phyloP scores from a whole-genome alignment of 1,140 invertebrate genomes.

The Drosophila seguyi region DNA sequence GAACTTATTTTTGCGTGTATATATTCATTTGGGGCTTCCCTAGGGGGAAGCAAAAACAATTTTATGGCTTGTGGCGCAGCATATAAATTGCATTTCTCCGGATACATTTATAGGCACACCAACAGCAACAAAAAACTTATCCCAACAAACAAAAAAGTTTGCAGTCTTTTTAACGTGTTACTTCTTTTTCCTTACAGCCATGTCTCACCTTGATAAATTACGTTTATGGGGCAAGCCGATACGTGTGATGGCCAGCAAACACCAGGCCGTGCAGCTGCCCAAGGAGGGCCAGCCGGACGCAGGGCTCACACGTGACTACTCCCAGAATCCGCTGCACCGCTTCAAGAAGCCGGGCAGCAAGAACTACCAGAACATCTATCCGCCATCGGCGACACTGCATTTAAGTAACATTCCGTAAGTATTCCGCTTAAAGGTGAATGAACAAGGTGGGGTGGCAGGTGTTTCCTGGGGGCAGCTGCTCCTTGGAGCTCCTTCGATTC shows the following conservation, averaged over 20 bases:
- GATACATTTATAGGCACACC: slow-evolving; percentile 42
- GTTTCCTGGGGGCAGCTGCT: not conserved
- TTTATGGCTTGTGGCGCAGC: slow-evolving; percentile 66
- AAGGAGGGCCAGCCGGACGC: slow-evolving; percentile 99
- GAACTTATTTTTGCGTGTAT: too few species aligned
- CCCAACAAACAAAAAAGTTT: slow-evolving; percentile 45
- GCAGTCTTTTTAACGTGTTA: slow-evolving; percentile 53
- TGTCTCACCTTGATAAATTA: slow-evolving; percentile 99
- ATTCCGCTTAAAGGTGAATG: slow-evolving; percentile 42
- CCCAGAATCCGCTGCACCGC: slow-evolving; percentile 97
- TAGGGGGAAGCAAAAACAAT: slow-evolving; percentile 29
- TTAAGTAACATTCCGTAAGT: slow-evolving; percentile 99
- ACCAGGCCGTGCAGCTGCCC: slow-evolving; percentile 98
- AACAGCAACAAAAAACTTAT: not conserved
- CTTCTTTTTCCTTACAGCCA: slow-evolving; percentile 89
- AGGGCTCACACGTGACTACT: slow-evolving; percentile 98
- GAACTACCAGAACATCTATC: slow-evolving; percentile 99
- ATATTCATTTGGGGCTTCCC: not conserved
- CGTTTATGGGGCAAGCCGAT: slow-evolving; percentile 98
- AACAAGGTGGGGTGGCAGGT: not conserved
- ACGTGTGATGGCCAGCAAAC: slow-evolving; percentile 98
- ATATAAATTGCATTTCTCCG: slow-evolving; percentile 63
- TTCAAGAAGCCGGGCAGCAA: slow-evolving; percentile 99
- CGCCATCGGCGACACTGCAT: slow-evolving; percentile 98
- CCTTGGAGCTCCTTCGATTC: slow-evolving; percentile 11